Evolutionary conservation across 2,888 invertebrate genomes (phyloP).

Genomic region (Aelia acuminata): DNA sequence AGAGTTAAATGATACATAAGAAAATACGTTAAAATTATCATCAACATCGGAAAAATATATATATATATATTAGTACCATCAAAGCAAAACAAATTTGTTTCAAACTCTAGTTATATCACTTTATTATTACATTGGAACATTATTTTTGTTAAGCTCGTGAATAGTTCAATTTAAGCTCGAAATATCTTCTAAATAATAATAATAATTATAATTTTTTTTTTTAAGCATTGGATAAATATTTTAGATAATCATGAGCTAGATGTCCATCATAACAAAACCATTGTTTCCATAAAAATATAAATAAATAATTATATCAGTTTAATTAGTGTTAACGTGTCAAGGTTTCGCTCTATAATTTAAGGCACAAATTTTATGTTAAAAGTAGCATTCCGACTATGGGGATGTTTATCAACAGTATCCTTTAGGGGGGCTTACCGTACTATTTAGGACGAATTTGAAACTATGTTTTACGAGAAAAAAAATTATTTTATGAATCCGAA

Average conservation of each 20-base stretch:
- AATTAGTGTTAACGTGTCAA: not conserved
- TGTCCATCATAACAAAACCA: not conserved
- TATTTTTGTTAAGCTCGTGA: not conserved
- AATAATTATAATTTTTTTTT: no score
- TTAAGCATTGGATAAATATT: no score
- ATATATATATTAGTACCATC: not conserved
- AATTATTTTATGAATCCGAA: not conserved
- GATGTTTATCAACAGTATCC: not conserved
- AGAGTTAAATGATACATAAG: not conserved
- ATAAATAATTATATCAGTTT: not conserved
- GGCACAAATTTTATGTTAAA: not conserved
- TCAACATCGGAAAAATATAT: not conserved
- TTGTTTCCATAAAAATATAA: not conserved
- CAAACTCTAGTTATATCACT: not conserved
- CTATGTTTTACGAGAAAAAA: not conserved
- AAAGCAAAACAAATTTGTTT: not conserved
- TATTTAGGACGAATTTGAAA: not conserved
- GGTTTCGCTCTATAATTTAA: not conserved
- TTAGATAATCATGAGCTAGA: no score
- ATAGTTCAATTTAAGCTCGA: not conserved
- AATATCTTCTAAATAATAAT: no score
- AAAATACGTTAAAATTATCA: not conserved
- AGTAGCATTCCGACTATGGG: not conserved
- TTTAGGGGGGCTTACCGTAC: not conserved
- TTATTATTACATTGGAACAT: not conserved